Conservation (phyloP, 2,888 invertebrate species). For the Anagyrus pseudococci region DNA sequence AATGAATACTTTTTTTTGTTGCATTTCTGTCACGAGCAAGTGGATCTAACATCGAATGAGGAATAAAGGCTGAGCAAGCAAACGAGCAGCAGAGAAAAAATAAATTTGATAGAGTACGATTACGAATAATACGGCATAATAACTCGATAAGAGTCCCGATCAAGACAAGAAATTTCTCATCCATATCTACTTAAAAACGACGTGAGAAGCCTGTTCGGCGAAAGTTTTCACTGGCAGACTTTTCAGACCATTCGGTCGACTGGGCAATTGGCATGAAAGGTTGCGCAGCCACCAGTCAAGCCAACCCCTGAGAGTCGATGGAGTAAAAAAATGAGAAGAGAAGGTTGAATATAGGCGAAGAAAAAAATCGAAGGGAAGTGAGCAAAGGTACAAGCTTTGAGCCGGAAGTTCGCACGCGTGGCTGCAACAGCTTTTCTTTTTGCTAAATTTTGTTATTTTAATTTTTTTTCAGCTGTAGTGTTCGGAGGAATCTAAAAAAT, state of each 20-base stretch:
- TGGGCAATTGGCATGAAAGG: slow-evolving; percentile 34
- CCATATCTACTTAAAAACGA: slow-evolving; percentile 3
- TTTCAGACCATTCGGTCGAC: slow-evolving; percentile 16
- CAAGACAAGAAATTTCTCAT: neutral
- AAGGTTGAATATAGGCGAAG: neutral
- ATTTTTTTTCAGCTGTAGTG: no score
- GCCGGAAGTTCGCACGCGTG: neutral
- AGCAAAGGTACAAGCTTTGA: slow-evolving; percentile 11
- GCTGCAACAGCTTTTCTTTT: slow-evolving; percentile 26
- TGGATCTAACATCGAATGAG: no score
- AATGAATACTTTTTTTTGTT: no score
- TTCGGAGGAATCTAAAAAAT: no score
- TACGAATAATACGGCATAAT: neutral
- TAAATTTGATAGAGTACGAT: neutral
- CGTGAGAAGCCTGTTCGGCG: slow-evolving; percentile 24
- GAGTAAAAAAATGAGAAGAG: slow-evolving; percentile 8
- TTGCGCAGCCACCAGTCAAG: slow-evolving; percentile 6
- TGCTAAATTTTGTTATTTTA: neutral
- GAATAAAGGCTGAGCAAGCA: no score
- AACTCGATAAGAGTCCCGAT: slow-evolving; percentile 1
- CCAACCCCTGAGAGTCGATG: slow-evolving; percentile 20
- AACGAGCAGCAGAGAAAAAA: neutral
- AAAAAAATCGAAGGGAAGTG: neutral
- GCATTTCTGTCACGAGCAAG: no score
- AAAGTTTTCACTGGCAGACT: slow-evolving; percentile 18